phyloP scores from a whole-genome alignment of 2,888 invertebrate species.

The Periphyllus acericola region DNA sequence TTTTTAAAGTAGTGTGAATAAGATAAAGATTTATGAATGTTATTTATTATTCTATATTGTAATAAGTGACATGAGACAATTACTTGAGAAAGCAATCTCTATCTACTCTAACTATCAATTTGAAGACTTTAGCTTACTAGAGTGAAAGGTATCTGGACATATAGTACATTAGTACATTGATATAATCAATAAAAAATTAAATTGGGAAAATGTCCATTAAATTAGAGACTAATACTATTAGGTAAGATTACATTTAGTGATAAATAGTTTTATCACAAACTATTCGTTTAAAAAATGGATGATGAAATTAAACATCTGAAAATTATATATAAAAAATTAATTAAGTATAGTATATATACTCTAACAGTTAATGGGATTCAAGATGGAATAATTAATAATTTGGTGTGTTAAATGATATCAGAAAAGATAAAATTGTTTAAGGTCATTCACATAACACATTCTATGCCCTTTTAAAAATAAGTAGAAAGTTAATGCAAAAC shows the following conservation, averaged over 20 bases:
- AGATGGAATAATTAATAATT: constrained; percentile 36
- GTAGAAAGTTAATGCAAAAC: constrained; percentile 12
- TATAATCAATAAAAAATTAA: neutral
- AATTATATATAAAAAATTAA: neutral
- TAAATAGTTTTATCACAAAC: neutral
- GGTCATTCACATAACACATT: constrained; percentile 36
- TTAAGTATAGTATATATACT: neutral
- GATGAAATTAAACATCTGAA: neutral
- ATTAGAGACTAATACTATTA: neutral
- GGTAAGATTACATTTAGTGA: neutral
- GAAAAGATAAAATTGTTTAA: constrained; percentile 23
- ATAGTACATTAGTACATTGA: neutral
- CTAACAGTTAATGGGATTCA: neutral
- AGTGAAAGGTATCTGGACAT: neutral
- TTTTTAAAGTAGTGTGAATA: too few relatives aligned
- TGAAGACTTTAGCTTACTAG: too few relatives aligned
- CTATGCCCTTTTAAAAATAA: constrained; percentile 23
- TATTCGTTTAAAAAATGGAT: neutral
- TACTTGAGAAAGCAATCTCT: too few relatives aligned
- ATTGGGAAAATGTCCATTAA: neutral
- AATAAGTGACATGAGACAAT: too few relatives aligned
- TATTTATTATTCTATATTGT: too few relatives aligned
- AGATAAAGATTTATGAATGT: too few relatives aligned
- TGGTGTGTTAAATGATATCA: constrained; percentile 16
- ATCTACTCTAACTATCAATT: too few relatives aligned